phyloP scores from a whole-genome alignment of 2,888 invertebrate genomes.

The Kuschelorhynchus macadamiae region DNA sequence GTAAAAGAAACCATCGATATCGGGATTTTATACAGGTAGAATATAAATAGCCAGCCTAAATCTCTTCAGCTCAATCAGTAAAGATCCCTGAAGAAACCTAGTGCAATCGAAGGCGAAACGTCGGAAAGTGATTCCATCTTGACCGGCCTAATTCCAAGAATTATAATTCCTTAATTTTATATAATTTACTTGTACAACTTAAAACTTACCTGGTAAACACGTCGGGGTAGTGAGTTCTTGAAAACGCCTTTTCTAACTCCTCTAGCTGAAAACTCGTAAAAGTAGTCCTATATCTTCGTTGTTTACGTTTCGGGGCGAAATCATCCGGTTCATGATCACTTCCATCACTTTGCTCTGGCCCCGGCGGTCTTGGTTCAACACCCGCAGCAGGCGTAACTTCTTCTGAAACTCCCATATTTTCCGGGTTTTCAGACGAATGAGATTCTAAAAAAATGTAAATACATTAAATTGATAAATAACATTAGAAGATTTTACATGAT shows the following conservation, averaged over 20 bases:
- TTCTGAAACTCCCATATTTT: conserved; percentile 67
- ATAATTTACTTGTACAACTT: too few relatives aligned
- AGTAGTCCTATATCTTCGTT: conserved; percentile 92
- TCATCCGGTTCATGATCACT: conserved; percentile 79
- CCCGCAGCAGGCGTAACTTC: conserved; percentile 61
- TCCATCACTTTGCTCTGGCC: conserved; percentile 70
- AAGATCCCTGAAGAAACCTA: too few relatives aligned
- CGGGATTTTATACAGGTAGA: too few relatives aligned
- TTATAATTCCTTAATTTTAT: too few relatives aligned
- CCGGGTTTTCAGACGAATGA: conserved; percentile 62
- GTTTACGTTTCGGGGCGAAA: conserved; percentile 90
- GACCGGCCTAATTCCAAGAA: too few relatives aligned
- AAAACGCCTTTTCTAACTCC: conserved; percentile 96
- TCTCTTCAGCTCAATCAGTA: too few relatives aligned
- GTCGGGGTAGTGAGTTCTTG: conserved; percentile 97
- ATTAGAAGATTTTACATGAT: too few relatives aligned
- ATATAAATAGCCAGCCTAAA: too few relatives aligned
- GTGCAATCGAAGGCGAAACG: too few relatives aligned
- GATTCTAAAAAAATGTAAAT: conserved; percentile 67
- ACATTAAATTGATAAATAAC: too few relatives aligned
- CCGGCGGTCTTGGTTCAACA: conserved; percentile 57
- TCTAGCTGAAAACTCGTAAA: conserved; percentile 96
- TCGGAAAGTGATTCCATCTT: too few relatives aligned
- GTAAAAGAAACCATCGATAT: too few relatives aligned
- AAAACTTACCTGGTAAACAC: conserved; percentile 89